phyloP scores from a whole-genome alignment of 1,140 invertebrate species.

The Rhyzopertha dominica region DNA sequence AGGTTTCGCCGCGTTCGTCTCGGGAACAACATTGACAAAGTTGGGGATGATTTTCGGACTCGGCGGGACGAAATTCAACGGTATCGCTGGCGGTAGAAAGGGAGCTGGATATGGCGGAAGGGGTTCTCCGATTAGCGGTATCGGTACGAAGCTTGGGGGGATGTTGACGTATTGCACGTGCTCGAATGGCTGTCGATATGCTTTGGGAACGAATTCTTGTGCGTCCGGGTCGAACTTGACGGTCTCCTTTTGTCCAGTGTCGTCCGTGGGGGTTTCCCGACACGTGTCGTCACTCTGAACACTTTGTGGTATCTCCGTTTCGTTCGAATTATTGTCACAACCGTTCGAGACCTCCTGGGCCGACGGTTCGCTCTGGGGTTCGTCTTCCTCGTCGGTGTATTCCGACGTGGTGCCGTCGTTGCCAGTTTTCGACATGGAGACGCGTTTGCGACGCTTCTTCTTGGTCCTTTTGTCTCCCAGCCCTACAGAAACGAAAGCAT shows the following conservation, averaged over 20 bases:
- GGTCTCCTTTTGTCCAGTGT: conserved; percentile 1
- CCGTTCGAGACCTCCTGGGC: neutral
- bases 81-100: conserved; percentile 34
- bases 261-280: too few relatives aligned
- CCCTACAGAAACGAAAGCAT: too few relatives aligned
- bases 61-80: conserved; percentile 32
- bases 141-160: conserved; percentile 34
- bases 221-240: conserved; percentile 35
- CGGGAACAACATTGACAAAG: conserved; percentile 19
- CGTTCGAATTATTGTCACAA: neutral
- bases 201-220: conserved; percentile 41
- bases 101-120: conserved; percentile 22
- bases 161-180: conserved; percentile 31
- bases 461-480: conserved; percentile 28
- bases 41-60: conserved; percentile 19
- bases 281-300: too few relatives aligned
- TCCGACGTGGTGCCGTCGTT: conserved; percentile 23
- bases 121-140: conserved; percentile 30
- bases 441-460: conserved; percentile 35
- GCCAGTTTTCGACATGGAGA: conserved; percentile 27
- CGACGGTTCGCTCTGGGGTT: conserved; percentile 8
- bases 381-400: conserved; percentile 28
- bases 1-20: conserved; percentile 1
- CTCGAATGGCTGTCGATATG: conserved; percentile 20
- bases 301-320: conserved; percentile 2